Percentiles rank a stretch among this genome's conserved stretches.
phyloP scores from a whole-genome alignment of 2,797 vertebrate genomes.

The Scleropages formosus region DNA sequence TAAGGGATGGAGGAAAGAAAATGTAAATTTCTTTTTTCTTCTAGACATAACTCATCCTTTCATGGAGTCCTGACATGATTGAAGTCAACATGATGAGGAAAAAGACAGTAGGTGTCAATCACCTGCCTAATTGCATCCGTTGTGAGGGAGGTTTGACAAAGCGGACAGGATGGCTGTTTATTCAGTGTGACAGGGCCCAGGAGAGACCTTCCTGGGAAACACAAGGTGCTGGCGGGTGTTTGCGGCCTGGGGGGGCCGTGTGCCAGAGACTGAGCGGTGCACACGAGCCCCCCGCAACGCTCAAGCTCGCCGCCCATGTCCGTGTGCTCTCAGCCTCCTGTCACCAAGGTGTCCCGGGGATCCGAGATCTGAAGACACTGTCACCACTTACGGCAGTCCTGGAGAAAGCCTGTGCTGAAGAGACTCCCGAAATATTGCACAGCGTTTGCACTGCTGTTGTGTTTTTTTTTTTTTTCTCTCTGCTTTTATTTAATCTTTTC shows the following conservation, averaged over 20 bases:
- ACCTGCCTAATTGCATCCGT: slow-evolving; percentile 37
- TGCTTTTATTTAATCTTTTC: neutral
- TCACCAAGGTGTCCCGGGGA: slow-evolving; percentile 14
- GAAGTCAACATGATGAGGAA: slow-evolving; percentile 38
- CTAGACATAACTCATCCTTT: slow-evolving; percentile 41
- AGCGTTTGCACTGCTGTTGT: neutral
- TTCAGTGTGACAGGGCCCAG: slow-evolving; percentile 33
- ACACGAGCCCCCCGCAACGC: slow-evolving; percentile 22
- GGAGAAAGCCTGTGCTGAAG: slow-evolving; percentile 3
- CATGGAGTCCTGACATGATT: slow-evolving; percentile 46
- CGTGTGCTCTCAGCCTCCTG: slow-evolving; percentile 33
- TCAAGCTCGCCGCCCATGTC: slow-evolving; percentile 25
- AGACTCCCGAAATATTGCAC: neutral
- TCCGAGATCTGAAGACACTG: slow-evolving; percentile 10
- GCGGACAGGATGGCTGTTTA: slow-evolving; percentile 29
- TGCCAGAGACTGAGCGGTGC: slow-evolving; percentile 10
- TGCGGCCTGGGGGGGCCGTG: neutral
- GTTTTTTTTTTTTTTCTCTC: neutral
- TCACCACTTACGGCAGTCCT: slow-evolving; percentile 13
- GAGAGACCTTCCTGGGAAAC: slow-evolving; percentile 24
- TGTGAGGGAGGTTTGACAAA: slow-evolving; percentile 36
- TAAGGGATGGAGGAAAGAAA: slow-evolving; percentile 47
- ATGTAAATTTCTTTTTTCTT: slow-evolving; percentile 52
- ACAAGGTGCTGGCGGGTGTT: slow-evolving; percentile 1
- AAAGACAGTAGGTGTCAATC: slow-evolving; percentile 35